phyloP scores from a whole-genome alignment of 2,113 vertebrate species.

The Eurystomus gularis region DNA sequence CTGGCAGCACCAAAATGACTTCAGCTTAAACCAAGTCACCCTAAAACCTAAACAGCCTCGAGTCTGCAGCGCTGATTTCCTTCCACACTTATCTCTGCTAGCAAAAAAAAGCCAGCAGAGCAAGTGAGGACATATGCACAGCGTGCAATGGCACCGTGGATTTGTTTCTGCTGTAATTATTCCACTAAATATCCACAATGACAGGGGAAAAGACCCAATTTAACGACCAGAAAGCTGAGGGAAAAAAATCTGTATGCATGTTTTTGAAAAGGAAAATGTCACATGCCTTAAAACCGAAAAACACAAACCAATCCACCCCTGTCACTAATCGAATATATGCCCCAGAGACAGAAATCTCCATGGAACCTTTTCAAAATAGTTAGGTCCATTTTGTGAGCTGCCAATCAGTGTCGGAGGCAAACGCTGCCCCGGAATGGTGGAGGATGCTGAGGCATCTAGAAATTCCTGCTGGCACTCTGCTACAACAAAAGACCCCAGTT shows the following conservation, averaged over 20 bases:
- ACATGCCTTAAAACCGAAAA: neutral
- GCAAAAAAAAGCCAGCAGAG: neutral
- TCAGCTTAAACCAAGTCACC: neutral
- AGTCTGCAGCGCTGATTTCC: neutral
- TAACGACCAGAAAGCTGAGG: neutral
- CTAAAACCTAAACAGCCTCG: neutral
- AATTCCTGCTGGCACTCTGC: neutral
- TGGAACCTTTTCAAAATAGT: conserved; percentile 18
- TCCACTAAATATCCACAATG: neutral
- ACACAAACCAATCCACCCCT: neutral
- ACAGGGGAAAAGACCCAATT: neutral
- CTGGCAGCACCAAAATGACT: neutral
- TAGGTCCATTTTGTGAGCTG: conserved; percentile 32
- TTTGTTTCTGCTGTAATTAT: neutral
- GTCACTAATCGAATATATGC: neutral
- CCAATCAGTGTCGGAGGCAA: neutral
- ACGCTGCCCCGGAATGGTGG: accelerated
- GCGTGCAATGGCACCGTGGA: neutral
- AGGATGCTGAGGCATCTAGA: neutral
- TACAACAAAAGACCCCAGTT: neutral
- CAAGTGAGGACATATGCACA: neutral
- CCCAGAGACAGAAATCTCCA: neutral
- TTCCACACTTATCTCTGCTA: neutral
- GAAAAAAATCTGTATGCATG: neutral
- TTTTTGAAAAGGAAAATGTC: neutral